Conservation (phyloP, 2,888 invertebrate species). For the Nymphalis polychloros region DNA sequence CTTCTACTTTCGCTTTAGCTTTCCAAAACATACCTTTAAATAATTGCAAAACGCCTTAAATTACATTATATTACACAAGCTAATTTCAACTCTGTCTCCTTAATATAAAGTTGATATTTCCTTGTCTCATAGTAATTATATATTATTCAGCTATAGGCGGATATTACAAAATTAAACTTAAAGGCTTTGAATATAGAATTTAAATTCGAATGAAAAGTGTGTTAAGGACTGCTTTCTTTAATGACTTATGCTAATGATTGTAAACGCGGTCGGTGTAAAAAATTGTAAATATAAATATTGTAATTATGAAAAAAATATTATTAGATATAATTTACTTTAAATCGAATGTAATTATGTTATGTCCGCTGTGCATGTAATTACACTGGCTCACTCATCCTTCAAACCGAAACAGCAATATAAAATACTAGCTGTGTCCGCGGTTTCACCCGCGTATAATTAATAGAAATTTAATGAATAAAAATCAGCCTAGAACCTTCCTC, state of each 20-base stretch:
- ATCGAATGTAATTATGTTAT: no score
- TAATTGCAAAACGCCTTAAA: slow-evolving; percentile 52
- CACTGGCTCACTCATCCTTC: no score
- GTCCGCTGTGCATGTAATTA: no score
- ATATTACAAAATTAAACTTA: slow-evolving; percentile 29
- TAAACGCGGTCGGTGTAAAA: neutral
- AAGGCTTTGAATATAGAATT: slow-evolving; percentile 39
- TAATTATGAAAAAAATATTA: no score
- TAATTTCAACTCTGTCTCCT: slow-evolving; percentile 29
- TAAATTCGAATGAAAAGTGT: slow-evolving; percentile 43
- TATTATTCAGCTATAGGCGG: slow-evolving; percentile 19
- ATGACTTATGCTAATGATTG: slow-evolving; percentile 7
- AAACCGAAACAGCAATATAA: no score
- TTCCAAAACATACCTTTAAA: slow-evolving; percentile 66
- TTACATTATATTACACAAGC: slow-evolving; percentile 34
- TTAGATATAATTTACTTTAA: no score
- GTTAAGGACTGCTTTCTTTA: slow-evolving; percentile 32
- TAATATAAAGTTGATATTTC: slow-evolving; percentile 19
- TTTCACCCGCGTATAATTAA: no score
- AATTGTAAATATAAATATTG: neutral
- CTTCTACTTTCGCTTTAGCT: slow-evolving; percentile 75
- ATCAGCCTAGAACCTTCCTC: no score
- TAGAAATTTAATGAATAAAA: no score
- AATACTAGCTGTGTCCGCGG: no score
- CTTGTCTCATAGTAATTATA: slow-evolving; percentile 14